Percentiles rank a stretch among this genome's conserved stretches.
Conservation (phyloP, 37 sponge, comb jelly and placozoan genomes). For the Lycopodina hypogea region DNA sequence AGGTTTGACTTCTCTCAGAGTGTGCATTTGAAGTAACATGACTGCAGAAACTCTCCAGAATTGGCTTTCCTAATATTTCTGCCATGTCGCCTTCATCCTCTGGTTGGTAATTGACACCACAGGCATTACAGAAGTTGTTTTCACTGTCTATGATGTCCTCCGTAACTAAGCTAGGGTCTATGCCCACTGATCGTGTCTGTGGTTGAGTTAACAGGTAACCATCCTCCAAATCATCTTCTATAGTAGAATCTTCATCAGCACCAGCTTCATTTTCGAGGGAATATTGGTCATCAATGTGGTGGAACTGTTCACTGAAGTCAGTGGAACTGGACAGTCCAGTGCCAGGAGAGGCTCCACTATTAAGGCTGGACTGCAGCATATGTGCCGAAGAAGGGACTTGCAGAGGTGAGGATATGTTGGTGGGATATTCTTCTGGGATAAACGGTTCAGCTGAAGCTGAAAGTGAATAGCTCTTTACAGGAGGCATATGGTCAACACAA, state of each 20-base stretch:
- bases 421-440: too few relatives aligned
- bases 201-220: not conserved
- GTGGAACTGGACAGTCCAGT: not conserved
- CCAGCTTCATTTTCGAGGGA: not conserved
- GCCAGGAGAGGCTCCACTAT: too few relatives aligned
- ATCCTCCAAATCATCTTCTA: not conserved
- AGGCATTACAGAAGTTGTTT: conserved; percentile 11
- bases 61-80: not conserved
- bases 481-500: too few relatives aligned
- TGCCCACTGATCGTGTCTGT: too few relatives aligned
- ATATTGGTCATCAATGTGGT: not conserved
- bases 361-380: too few relatives aligned
- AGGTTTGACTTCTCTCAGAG: not conserved
- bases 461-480: too few relatives aligned
- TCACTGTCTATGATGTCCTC: conserved; percentile 2
- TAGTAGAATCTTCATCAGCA: not conserved
- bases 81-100: not conserved
- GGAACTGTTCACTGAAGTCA: not conserved
- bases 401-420: too few relatives aligned
- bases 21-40: conserved; percentile 15
- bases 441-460: too few relatives aligned
- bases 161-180: not conserved
- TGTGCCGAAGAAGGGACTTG: too few relatives aligned
- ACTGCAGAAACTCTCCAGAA: not conserved
- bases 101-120: conserved; percentile 6